These are phyloP conservation scores for Copsychus sechellarum DNA, from an alignment of 2,113 vertebrate genomes.

Conservation along the genomic window DNA sequence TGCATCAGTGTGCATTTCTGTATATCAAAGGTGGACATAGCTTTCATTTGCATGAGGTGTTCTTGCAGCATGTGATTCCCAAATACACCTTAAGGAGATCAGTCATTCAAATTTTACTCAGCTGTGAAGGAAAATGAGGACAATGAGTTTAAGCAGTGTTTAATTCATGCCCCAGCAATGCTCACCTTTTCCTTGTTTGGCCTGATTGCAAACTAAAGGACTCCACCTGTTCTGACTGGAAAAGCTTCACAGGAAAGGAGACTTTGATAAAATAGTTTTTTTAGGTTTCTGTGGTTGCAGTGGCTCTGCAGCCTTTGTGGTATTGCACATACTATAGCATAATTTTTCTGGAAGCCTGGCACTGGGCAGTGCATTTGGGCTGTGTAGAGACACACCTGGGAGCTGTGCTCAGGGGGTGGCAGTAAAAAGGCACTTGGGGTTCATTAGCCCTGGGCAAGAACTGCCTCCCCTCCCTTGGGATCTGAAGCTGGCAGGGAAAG, in stretches of 20 bases:
- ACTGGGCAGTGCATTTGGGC: neutral
- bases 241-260: neutral
- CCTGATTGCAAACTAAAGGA: neutral
- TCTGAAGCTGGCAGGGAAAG: accelerated
- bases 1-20: neutral
- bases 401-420: neutral
- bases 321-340: accelerated
- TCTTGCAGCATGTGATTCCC: neutral
- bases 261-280: neutral
- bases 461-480: accelerated
- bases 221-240: neutral
- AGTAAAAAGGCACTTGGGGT: neutral
- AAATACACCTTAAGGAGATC: neutral
- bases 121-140: neutral
- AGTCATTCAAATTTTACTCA: neutral
- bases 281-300: neutral
- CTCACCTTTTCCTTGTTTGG: neutral
- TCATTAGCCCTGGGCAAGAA: accelerated
- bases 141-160: neutral
- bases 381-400: neutral
- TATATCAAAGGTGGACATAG: neutral
- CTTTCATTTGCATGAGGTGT: neutral
- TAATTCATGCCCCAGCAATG: accelerated
- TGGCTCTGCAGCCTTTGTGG: neutral
- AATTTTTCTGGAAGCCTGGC: neutral